Evolutionary conservation across 2,888 invertebrate genomes (phyloP).

Genomic region (Disparrhopalites patrizii): DNA sequence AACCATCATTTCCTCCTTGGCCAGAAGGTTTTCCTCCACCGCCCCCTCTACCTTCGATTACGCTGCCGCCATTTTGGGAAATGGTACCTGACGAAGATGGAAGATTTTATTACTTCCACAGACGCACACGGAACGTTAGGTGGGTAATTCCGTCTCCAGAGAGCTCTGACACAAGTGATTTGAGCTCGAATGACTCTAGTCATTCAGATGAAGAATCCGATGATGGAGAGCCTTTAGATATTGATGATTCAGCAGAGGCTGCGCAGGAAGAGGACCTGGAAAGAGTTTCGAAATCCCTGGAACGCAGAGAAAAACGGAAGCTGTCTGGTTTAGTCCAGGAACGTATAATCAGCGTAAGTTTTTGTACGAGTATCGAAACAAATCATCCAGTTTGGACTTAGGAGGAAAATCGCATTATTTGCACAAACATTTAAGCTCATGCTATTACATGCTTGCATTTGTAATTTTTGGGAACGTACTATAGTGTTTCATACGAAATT

Average conservation of each 20-base stretch:
- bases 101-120: conserved; percentile 86
- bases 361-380: too few species aligned
- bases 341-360: conserved; percentile 64
- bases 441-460: too few species aligned
- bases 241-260: conserved; percentile 49
- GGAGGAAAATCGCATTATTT: too few species aligned
- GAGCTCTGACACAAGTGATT: conserved; percentile 29
- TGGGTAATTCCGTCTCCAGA: conserved; percentile 65
- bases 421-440: too few species aligned
- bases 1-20: conserved; percentile 46
- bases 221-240: conserved; percentile 48
- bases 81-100: conserved; percentile 76
- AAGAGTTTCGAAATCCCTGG: conserved; percentile 23
- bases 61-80: conserved; percentile 77
- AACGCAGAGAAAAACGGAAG: conserved; percentile 45
- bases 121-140: conserved; percentile 69
- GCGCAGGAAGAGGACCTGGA: conserved; percentile 20
- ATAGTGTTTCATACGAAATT: too few species aligned
- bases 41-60: conserved; percentile 51
- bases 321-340: conserved; percentile 60
- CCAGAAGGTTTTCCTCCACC: conserved; percentile 50
- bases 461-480: too few species aligned
- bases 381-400: too few species aligned
- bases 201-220: conserved; percentile 39
- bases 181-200: conserved; percentile 15